Conservation (phyloP, 2,888 invertebrate genomes). For the Alentia gelatinosa region DNA sequence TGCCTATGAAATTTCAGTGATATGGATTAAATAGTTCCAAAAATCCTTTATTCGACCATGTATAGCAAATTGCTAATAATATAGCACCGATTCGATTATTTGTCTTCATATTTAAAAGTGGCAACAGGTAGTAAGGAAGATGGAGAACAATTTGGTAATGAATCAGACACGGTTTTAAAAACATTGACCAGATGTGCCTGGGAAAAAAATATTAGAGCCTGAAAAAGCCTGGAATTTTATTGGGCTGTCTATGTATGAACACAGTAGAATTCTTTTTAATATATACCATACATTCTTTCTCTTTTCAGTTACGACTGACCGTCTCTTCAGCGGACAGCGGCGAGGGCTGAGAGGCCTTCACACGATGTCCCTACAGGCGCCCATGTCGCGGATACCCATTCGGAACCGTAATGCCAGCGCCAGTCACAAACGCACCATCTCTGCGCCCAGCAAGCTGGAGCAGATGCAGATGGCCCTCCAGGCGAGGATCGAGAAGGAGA, state of each 20-base stretch:
- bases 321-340: not conserved
- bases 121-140: too few species aligned
- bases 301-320: not conserved
- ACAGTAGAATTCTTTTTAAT: not conserved
- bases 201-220: not conserved
- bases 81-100: too few species aligned
- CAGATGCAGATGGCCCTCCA: slow-evolving; percentile 73
- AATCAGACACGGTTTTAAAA: not conserved
- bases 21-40: too few species aligned
- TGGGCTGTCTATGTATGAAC: not conserved
- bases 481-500: slow-evolving; percentile 71
- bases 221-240: not conserved
- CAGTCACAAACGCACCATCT: slow-evolving; percentile 28
- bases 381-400: slow-evolving; percentile 46
- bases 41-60: too few species aligned
- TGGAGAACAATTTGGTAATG: too few species aligned
- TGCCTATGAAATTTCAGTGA: too few species aligned
- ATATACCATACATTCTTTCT: not conserved
- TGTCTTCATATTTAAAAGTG: too few species aligned
- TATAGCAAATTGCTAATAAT: too few species aligned
- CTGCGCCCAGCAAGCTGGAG: slow-evolving; percentile 69
- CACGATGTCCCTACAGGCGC: not conserved
- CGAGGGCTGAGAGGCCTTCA: not conserved
- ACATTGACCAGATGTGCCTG: too few species aligned
- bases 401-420: not conserved